Evolutionary conservation across 2,797 vertebrate species (phyloP), one percentile per base, ranked within the genome.

Genomic region (Taeniopygia guttata): DNA sequence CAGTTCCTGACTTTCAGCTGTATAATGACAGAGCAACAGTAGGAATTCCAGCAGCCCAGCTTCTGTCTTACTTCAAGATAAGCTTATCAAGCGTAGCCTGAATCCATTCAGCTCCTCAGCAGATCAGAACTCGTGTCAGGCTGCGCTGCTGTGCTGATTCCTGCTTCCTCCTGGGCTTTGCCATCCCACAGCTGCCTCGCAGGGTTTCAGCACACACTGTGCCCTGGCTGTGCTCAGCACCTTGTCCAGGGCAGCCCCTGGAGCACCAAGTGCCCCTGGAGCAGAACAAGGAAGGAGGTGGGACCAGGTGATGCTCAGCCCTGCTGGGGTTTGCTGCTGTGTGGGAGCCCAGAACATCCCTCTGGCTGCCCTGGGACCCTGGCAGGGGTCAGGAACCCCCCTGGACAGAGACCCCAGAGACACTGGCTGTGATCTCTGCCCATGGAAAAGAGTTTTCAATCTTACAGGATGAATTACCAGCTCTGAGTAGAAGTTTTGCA

Each of bases 1-100:
- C 97, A 97, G 95, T 22, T 97, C 94, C 90, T 91, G 94, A 96
- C 96, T 97, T 92, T 97, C 95, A 96, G 96, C 95, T 96, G 84
- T 67, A 95, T 93, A 95, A 95, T 90, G 92, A 85, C 90, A 95
- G 69, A 46, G 90, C 95, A 97, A 94, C 69, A 75, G 96, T 64
- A 87, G 94, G 94, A 96, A 97, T 95, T 96, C 95, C 96, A 96
- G 94, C 95, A 96, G 79, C 84, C 21, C 87, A 84, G 95, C 96
- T 97, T 96, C 96, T 95, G 89, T 89, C 95, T 97, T 85, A 80
- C 96, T 97, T 96, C 93, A 38, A 78, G 93, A 95, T 94, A 95
- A 97, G 92, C 91, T 96, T 94, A 95, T 96, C 96, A 85, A 94
- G 27, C 79, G 34, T 89, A 87, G 82, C 89, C 90, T 66, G 96